These are phyloP conservation scores for Pterocles orientalis DNA, from an alignment of 2,113 vertebrate genomes.

Conservation along the genomic window DNA sequence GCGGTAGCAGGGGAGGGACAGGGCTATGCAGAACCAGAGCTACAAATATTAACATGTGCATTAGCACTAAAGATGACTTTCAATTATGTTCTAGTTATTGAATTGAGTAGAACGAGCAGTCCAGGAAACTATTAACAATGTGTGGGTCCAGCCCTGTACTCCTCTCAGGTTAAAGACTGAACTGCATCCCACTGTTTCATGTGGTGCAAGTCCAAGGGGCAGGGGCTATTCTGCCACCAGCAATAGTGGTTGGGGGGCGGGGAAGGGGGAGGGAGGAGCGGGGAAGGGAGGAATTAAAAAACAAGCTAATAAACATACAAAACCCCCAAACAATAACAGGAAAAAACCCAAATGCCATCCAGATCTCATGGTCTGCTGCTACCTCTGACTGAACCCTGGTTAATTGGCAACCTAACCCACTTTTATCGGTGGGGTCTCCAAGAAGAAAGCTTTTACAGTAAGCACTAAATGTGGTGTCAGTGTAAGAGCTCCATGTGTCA, in stretches of 20 bases:
- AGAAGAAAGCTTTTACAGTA: neutral
- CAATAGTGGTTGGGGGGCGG: neutral
- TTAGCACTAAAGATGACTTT: neutral
- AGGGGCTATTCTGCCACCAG: neutral
- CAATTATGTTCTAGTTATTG: neutral
- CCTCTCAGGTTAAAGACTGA: neutral
- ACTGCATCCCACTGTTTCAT: neutral
- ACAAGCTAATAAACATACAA: neutral
- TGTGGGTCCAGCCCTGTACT: neutral
- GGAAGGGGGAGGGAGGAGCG: too few relatives aligned
- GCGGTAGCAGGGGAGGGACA: neutral
- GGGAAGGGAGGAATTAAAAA: too few relatives aligned
- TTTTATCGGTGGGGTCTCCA: neutral
- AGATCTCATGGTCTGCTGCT: neutral
- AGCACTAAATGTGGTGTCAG: neutral
- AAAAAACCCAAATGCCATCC: neutral
- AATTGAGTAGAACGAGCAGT: neutral
- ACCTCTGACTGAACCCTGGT: neutral
- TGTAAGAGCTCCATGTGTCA: neutral
- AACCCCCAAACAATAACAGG: neutral
- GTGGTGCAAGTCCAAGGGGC: too few relatives aligned
- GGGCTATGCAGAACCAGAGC: neutral
- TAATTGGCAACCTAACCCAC: accelerated
- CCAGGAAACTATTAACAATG: neutral
- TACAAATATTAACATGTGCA: neutral